Conservation (phyloP, 2,888 invertebrate genomes). For the Amitus sp. region DNA sequence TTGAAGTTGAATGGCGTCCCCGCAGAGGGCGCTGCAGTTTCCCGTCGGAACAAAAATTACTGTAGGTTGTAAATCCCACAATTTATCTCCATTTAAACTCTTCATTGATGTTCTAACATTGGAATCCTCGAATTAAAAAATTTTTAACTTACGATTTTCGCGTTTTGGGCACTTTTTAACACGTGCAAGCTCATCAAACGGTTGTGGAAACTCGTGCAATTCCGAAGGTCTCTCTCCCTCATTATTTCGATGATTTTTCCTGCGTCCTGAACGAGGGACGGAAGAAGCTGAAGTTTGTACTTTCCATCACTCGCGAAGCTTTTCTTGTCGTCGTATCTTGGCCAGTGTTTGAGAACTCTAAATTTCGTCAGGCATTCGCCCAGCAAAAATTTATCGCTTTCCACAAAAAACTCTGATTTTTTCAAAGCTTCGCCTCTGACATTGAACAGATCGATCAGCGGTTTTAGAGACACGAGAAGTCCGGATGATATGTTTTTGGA, state of each 20-base stretch:
- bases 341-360: background rate
- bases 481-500: background rate
- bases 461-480: background rate
- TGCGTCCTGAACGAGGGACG: background rate
- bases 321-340: constrained; percentile 1
- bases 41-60: too few species aligned
- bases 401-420: background rate
- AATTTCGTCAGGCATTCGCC: constrained; percentile 4
- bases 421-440: background rate
- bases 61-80: too few species aligned
- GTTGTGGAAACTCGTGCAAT: background rate
- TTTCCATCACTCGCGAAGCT: background rate
- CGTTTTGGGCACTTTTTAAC: background rate
- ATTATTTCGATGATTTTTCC: background rate
- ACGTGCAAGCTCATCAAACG: constrained; percentile 1
- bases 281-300: background rate
- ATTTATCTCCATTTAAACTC: too few species aligned
- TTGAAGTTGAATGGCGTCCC: too few species aligned
- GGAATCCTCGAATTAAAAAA: too few species aligned
- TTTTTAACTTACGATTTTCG: constrained; percentile 1
- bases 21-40: too few species aligned
- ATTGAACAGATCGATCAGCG: background rate
- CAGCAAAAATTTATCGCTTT: background rate
- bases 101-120: too few species aligned
- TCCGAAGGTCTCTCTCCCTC: background rate